These are phyloP conservation scores for Eufriesea mexicana DNA, from an alignment of 1,140 invertebrate species.

Conservation along the genomic window DNA sequence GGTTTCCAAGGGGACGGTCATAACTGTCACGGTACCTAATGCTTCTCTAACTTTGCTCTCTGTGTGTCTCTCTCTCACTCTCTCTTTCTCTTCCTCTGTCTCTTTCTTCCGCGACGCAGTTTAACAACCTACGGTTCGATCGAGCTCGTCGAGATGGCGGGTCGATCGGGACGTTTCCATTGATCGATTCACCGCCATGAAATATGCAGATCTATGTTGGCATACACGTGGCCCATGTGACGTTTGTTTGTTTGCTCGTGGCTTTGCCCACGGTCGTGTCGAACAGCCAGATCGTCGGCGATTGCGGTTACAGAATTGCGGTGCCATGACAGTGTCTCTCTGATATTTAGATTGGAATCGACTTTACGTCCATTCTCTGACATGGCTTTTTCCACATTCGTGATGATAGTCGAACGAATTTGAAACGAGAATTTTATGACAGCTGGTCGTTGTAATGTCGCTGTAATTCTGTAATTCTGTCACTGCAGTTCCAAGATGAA, in stretches of 20 bases:
- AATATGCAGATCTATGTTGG: conserved; percentile 30
- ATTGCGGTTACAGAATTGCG: conserved; percentile 3
- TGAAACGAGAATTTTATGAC: background rate
- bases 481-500: background rate
- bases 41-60: conserved; percentile 51
- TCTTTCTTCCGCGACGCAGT: background rate
- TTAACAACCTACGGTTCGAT: conserved; percentile 5
- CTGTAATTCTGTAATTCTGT: background rate
- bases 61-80: background rate
- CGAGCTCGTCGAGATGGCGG: background rate
- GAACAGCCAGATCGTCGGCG: background rate
- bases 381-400: background rate
- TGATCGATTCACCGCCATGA: conserved; percentile 12
- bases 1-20: conserved; percentile 92
- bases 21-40: conserved; percentile 87
- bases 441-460: background rate
- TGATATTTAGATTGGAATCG: background rate
- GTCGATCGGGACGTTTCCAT: conserved; percentile 15
- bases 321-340: background rate
- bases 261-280: background rate
- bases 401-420: too few relatives aligned
- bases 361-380: background rate
- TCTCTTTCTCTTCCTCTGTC: background rate
- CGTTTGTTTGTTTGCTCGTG: background rate
- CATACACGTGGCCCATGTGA: background rate